Conservation (phyloP, 2,113 vertebrate genomes). For the Oreochromis spilurus region DNA sequence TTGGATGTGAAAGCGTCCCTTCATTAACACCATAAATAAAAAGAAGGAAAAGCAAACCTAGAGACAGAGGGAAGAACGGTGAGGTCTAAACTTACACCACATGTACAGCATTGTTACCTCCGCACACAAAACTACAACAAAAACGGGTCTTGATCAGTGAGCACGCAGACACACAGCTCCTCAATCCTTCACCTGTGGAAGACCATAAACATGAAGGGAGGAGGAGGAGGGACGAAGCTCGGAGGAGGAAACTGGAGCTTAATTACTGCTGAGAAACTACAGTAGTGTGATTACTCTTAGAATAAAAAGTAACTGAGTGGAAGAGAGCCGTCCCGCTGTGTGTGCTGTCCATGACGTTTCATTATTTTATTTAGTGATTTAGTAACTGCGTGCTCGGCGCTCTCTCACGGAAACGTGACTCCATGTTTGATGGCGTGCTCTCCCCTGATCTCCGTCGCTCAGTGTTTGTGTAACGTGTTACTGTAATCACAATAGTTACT, state of each 20-base stretch:
- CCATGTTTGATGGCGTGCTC: neutral
- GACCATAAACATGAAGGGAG: neutral
- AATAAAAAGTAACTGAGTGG: neutral
- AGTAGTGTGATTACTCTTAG: neutral
- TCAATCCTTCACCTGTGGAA: neutral
- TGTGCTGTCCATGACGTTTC: neutral
- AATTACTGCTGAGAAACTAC: neutral
- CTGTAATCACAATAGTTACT: neutral
- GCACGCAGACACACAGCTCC: neutral
- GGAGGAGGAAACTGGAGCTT: neutral
- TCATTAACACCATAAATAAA: constrained; percentile 38
- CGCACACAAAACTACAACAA: constrained; percentile 20
- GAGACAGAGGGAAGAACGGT: neutral
- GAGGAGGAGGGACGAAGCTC: neutral
- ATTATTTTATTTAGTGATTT: neutral
- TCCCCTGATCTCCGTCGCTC: neutral
- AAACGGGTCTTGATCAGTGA: constrained; percentile 1
- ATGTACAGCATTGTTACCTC: constrained; percentile 25
- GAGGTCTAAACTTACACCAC: constrained; percentile 45
- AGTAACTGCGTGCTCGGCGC: neutral
- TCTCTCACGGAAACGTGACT: neutral
- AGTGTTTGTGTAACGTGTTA: neutral
- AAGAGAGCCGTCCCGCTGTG: neutral
- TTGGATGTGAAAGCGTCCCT: constrained; percentile 33
- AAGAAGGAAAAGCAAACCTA: constrained; percentile 7